Evolutionary conservation across 2,113 vertebrate genomes (phyloP).

Genomic region (Coreoperca whiteheadi): DNA sequence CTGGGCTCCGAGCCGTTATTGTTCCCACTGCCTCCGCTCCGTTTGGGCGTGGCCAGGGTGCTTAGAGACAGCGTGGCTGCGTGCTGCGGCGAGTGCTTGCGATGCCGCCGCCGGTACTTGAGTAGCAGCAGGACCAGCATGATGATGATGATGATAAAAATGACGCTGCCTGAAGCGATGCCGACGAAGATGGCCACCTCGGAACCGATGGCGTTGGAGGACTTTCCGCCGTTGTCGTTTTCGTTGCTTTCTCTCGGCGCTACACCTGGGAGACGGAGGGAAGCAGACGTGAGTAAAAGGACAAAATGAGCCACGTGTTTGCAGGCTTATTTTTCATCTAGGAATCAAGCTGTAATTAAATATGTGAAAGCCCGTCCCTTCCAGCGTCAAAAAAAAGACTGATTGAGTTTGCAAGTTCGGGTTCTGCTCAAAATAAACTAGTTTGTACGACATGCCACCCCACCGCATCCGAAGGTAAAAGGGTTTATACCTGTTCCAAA

Average conservation of each 20-base stretch:
- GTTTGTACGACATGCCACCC: neutral
- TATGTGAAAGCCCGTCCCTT: neutral
- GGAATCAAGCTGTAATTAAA: neutral
- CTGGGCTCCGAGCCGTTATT: conserved; percentile 99
- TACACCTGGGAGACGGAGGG: conserved; percentile 51
- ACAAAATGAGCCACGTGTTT: neutral
- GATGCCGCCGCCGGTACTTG: conserved; percentile 95
- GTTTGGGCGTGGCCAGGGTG: conserved; percentile 97
- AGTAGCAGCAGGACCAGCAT: conserved; percentile 97
- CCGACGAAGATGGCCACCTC: conserved; percentile 98
- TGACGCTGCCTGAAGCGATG: conserved; percentile 97
- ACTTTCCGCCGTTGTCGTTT: conserved; percentile 85
- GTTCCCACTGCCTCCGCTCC: conserved; percentile 91
- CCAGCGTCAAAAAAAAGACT: neutral
- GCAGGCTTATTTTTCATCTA: neutral
- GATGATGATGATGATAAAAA: conserved; percentile 98
- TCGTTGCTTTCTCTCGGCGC: conserved; percentile 77
- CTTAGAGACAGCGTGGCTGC: conserved; percentile 94
- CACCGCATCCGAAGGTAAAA: neutral
- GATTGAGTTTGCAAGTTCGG: neutral
- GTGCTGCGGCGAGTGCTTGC: conserved; percentile 98
- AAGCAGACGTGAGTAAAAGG: neutral
- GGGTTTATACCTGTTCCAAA: neutral
- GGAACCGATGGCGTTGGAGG: conserved; percentile 91
- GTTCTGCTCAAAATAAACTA: too few species aligned